Percentiles rank a stretch among this genome's conserved stretches.
Conservation (phyloP, 2,888 invertebrate genomes). For the Aspidiotus rigidus region DNA sequence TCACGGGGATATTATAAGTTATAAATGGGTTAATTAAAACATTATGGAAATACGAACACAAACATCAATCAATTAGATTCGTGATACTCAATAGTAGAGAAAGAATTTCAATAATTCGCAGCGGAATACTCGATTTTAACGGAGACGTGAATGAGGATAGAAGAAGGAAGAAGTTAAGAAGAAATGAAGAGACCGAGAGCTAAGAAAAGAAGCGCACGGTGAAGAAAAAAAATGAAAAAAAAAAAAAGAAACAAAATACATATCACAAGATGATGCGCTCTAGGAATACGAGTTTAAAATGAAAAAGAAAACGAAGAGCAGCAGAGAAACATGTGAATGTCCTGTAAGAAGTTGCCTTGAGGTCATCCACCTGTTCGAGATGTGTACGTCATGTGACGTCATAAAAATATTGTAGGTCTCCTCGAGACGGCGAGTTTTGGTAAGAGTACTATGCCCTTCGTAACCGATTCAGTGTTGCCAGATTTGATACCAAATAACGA, state of each 20-base stretch:
- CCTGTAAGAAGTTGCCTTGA: constrained; percentile 31
- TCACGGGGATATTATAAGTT: neutral
- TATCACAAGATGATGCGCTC: constrained; percentile 4
- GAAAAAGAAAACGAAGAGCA: constrained; percentile 14
- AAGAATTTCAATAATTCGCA: neutral
- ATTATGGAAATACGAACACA: constrained; percentile 4
- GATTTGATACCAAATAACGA: too few relatives aligned
- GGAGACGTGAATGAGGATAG: neutral
- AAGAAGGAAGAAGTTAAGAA: neutral
- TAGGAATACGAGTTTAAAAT: neutral
- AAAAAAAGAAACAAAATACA: neutral
- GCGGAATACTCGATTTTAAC: constrained; percentile 10
- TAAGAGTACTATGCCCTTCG: neutral
- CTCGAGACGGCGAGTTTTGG: neutral
- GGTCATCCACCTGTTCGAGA: constrained; percentile 30
- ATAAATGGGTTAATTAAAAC: constrained; percentile 4
- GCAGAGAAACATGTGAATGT: constrained; percentile 28
- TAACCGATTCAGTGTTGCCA: too few relatives aligned
- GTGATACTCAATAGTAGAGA: neutral
- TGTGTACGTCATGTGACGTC: constrained; percentile 22
- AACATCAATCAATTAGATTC: neutral
- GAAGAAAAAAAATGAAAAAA: neutral
- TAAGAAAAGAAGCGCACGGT: neutral
- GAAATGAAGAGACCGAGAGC: neutral
- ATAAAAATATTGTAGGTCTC: neutral